Evolutionary conservation across 2,797 vertebrate species (phyloP), one percentile per base, ranked within the genome.

Genomic region (Paguma larvata): DNA sequence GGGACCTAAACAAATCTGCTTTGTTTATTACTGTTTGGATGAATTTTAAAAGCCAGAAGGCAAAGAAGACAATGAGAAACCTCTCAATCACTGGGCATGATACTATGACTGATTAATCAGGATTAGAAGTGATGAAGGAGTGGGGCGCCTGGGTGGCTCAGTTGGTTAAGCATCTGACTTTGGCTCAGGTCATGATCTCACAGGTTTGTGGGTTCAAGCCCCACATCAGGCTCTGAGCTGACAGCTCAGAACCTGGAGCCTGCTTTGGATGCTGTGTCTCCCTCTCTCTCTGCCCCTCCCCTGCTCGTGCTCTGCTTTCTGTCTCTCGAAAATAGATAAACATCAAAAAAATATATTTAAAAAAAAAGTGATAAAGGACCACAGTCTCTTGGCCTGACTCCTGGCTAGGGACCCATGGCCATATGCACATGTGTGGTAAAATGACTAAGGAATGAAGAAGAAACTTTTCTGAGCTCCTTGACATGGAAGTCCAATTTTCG

Each of bases 11-110:
- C 15, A 82, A 92, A 59, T 19, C 4, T 67, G 14, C 5, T 83
- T 19, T 75, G 27, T 67, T 38, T 75, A 44, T 48, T 53, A 30
- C 5, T 32, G 38, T 32, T 56, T 91, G 34, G 27, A 86, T 34
- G 34, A 79, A 95, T 85, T 79, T 67, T 85, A 41, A 91, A 85
- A 85, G 38, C 44, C 38, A 75, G 67, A 82, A 87, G 23, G 38
- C 30, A 56, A 72, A 30, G 44, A 65, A 25, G 65, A 73, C 38
- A 73, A 83, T 59, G 23, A 89, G 67, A 73, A 72, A 67, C 13
- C 77, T 30, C 19, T 38, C 23, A 44, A 72, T 82, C 53, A 65
- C 46, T 34, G 32, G 75, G 80, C 23, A 56, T 75, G 23, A 62
- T 1, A 56, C 19, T 56, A 53, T 68, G 38, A 82, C 34, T 4